Evolutionary conservation across 2,797 vertebrate species (phyloP).

Genomic region (Cossypha heuglini): DNA sequence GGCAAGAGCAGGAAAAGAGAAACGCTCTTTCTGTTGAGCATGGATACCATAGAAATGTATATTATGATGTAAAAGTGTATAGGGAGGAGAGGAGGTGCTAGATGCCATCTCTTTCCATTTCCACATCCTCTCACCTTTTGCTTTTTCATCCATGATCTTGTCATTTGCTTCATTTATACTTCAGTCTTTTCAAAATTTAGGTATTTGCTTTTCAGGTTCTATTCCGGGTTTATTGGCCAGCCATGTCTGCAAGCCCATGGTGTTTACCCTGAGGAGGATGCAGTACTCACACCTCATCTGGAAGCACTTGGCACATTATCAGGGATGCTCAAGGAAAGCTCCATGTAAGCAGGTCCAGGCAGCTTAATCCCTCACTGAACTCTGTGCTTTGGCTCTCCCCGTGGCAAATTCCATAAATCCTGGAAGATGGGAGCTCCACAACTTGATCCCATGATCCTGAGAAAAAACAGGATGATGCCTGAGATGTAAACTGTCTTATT

Average conservation of each 20-base stretch:
- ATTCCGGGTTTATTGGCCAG: neutral
- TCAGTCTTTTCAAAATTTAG: neutral
- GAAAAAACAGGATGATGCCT: neutral
- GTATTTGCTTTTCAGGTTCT: neutral
- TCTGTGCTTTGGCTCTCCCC: neutral
- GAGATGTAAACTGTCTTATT: neutral
- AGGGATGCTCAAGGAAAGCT: neutral
- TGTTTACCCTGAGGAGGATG: fast-evolving
- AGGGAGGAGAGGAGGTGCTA: neutral
- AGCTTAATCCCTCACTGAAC: neutral
- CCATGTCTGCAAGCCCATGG: neutral
- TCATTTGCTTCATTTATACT: neutral
- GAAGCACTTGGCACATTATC: neutral
- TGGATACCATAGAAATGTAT: neutral
- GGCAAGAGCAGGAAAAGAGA: neutral
- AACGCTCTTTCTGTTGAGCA: neutral
- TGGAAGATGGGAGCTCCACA: neutral
- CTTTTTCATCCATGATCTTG: neutral
- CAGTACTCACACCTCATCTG: neutral
- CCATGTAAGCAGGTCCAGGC: neutral
- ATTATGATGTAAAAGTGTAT: neutral
- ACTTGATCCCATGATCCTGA: neutral
- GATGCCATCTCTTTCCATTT: neutral
- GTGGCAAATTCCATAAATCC: neutral
- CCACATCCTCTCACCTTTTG: neutral